These are phyloP conservation scores for Ammodytes dubius DNA, from an alignment of 2,113 vertebrate genomes.

Conservation along the genomic window DNA sequence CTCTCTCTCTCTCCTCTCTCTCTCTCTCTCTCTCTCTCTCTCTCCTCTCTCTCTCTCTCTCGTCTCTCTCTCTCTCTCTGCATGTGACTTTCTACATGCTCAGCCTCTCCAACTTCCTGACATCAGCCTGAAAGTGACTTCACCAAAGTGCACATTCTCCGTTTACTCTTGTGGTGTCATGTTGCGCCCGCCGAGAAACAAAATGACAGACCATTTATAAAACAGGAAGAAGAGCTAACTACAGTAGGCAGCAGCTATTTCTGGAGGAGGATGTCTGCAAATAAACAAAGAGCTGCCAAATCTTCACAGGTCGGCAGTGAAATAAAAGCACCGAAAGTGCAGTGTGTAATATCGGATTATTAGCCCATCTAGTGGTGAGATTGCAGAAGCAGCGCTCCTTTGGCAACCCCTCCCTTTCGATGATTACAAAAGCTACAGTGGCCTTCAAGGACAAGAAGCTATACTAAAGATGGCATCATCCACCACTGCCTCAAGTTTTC, in stretches of 20 bases:
- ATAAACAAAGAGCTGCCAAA: conserved; percentile 65
- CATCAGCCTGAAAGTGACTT: conserved; percentile 66
- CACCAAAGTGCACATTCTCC: conserved; percentile 61
- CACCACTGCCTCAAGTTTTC: too few species aligned
- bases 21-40: too few species aligned
- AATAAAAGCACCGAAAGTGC: conserved; percentile 41
- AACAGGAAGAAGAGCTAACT: conserved; percentile 77
- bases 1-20: too few species aligned
- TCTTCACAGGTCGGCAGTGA: conserved; percentile 54
- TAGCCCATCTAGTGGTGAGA: too few species aligned
- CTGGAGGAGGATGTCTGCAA: conserved; percentile 75
- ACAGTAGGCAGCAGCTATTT: conserved; percentile 76
- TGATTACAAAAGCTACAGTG: too few species aligned
- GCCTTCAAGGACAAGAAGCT: too few species aligned
- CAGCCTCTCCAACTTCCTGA: conserved; percentile 44
- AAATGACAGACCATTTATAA: conserved; percentile 77
- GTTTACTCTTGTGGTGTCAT: conserved; percentile 64
- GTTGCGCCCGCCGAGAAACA: conserved; percentile 57
- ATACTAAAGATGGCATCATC: too few species aligned
- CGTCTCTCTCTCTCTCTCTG: background rate
- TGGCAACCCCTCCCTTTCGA: too few species aligned
- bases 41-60: too few species aligned
- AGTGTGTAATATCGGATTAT: too few species aligned
- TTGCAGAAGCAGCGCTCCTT: too few species aligned
- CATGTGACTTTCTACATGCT: conserved; percentile 47